Percentiles rank a stretch among this genome's conserved stretches.
These are phyloP conservation scores for Asbolus verrucosus DNA, from an alignment of 1,140 invertebrate genomes.

Conservation along the genomic window DNA sequence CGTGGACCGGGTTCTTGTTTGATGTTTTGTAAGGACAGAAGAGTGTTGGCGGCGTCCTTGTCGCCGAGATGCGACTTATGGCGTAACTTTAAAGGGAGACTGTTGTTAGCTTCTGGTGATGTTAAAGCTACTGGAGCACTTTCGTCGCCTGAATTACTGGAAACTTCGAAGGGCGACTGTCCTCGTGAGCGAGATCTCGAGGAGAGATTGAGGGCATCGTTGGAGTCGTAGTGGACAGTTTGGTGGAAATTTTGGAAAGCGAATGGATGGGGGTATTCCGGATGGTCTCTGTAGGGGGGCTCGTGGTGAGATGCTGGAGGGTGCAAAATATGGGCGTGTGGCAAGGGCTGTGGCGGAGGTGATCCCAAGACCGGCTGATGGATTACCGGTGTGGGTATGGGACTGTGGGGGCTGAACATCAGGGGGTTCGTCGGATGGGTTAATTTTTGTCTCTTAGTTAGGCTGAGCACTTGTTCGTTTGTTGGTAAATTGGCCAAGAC, in stretches of 20 bases:
- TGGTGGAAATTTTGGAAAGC: constrained; percentile 57
- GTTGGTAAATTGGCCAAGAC: constrained; percentile 85
- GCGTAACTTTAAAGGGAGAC: constrained; percentile 87
- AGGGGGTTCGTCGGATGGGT: constrained; percentile 62
- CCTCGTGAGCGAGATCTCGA: constrained; percentile 64
- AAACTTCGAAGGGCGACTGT: constrained; percentile 77
- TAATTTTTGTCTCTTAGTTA: constrained; percentile 84
- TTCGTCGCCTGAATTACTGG: constrained; percentile 80
- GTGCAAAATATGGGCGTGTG: constrained; percentile 55
- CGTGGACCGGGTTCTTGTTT: constrained; percentile 83
- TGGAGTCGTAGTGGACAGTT: constrained; percentile 67
- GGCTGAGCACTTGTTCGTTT: constrained; percentile 84
- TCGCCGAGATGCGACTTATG: constrained; percentile 93
- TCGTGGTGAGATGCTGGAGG: constrained; percentile 63
- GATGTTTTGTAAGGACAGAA: constrained; percentile 83
- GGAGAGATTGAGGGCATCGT: constrained; percentile 76
- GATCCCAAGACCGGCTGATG: constrained; percentile 70
- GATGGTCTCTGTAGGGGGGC: constrained; percentile 61
- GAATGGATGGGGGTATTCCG: constrained; percentile 58
- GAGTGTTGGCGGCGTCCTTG: constrained; percentile 84
- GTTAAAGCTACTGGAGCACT: constrained; percentile 66
- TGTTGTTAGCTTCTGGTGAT: constrained; percentile 70
- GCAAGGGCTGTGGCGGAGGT: constrained; percentile 66
- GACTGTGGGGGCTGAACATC: constrained; percentile 72
- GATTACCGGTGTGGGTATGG: constrained; percentile 76